Conservation (phyloP, 1,140 invertebrate genomes). For the Drosophila melanogaster region Release_6_plus_ISO1_MT NC_004354.4:20305501-20306000, state of each 20-base stretch:
- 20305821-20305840: background rate
- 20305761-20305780: slow-evolving; percentile 26
- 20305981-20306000: slow-evolving; percentile 73
- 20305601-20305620: slow-evolving; percentile 22
- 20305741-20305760: slow-evolving; percentile 12
- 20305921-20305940: slow-evolving; percentile 35
- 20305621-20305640: slow-evolving; percentile 32
- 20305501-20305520: slow-evolving; percentile 20
- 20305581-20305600: background rate
- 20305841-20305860: slow-evolving; percentile 55
- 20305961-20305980: slow-evolving; percentile 81
- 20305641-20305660: slow-evolving; percentile 67
- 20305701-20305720: background rate
- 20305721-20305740: slow-evolving; percentile 5
- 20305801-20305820: slow-evolving; percentile 60
- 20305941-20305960: slow-evolving; percentile 83
- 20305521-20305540: slow-evolving; percentile 28
- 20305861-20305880: slow-evolving; percentile 65
- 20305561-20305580: slow-evolving; percentile 22
- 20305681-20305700: slow-evolving; percentile 22
- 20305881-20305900: slow-evolving; percentile 14
- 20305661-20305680: slow-evolving; percentile 68
- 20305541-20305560: slow-evolving; percentile 34
- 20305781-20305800: slow-evolving; percentile 74
- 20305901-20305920: background rate